These are phyloP conservation scores for Drosophila maculinotata DNA, from an alignment of 2,888 invertebrate species.

Conservation along the genomic window DNA sequence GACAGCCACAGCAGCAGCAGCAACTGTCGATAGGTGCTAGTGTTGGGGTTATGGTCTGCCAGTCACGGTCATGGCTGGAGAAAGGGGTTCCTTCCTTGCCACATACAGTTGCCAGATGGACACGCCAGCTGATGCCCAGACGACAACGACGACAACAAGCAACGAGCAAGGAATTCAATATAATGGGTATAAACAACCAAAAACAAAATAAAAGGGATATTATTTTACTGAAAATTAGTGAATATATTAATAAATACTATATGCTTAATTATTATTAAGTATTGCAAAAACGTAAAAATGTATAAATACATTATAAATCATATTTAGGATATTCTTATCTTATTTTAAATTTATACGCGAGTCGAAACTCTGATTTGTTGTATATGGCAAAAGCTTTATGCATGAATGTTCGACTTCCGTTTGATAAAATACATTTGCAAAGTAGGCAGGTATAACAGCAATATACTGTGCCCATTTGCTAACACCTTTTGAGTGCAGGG, in stretches of 20 bases:
- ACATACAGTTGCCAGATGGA: conserved; percentile 11
- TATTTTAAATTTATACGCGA: no score
- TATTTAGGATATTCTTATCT: neutral
- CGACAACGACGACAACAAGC: conserved; percentile 17
- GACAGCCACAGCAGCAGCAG: neutral
- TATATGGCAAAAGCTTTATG: no score
- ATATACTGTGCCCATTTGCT: neutral
- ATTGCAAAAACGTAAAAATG: no score
- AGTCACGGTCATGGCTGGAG: conserved; percentile 65
- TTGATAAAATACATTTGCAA: no score
- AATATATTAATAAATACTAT: no score
- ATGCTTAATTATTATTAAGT: neutral
- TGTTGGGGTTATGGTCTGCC: conserved; percentile 58
- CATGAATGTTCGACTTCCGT: no score
- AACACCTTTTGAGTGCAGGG: neutral
- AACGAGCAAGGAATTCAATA: conserved; percentile 60
- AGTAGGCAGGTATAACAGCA: neutral
- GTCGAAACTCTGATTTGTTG: no score
- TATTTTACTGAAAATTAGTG: no score
- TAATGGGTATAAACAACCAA: conserved; percentile 15
- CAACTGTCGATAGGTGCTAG: conserved; percentile 38
- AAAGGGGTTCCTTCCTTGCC: conserved; percentile 25
- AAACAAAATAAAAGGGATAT: neutral
- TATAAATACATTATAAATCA: neutral
- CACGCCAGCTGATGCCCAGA: conserved; percentile 54